phyloP scores from a whole-genome alignment of 2,888 invertebrate genomes.

The Nemotelus pantherinus region DNA sequence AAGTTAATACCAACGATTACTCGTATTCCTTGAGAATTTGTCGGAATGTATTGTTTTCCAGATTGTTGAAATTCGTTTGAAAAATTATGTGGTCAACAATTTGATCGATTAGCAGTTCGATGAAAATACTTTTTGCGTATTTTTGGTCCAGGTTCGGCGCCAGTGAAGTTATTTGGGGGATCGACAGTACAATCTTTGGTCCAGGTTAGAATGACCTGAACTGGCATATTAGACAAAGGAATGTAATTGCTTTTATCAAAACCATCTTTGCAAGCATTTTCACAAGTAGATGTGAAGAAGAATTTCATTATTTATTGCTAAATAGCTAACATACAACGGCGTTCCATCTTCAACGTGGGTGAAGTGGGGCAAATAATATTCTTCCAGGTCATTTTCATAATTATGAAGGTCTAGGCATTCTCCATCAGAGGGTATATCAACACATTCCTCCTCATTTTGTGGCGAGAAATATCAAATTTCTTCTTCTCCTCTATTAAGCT shows the following conservation, averaged over 20 bases:
- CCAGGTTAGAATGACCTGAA: neutral
- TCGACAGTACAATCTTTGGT: constrained; percentile 3
- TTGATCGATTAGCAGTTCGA: neutral
- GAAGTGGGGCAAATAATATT: neutral
- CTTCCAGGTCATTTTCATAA: neutral
- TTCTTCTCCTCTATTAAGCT: too few relatives aligned
- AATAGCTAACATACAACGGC: neutral
- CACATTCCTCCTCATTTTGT: too few relatives aligned
- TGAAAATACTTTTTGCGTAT: constrained; percentile 2
- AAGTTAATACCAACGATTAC: constrained; percentile 7
- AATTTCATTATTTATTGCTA: neutral
- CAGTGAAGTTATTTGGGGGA: constrained; percentile 1
- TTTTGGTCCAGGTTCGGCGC: neutral
- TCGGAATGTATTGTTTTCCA: constrained; percentile 19
- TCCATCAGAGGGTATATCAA: too few relatives aligned
- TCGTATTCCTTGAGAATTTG: neutral
- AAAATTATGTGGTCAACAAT: constrained; percentile 14
- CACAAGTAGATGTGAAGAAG: neutral
- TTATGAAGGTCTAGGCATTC: too few relatives aligned
- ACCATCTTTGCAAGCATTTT: neutral
- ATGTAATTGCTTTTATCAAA: constrained; percentile 17
- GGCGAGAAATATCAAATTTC: too few relatives aligned
- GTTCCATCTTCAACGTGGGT: neutral
- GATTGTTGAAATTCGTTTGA: constrained; percentile 32
- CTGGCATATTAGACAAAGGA: neutral